Percentiles rank a stretch among this genome's conserved stretches.
Evolutionary conservation across 2,888 invertebrate genomes (phyloP).

Genomic region (Amblyteles armatorius): DNA sequence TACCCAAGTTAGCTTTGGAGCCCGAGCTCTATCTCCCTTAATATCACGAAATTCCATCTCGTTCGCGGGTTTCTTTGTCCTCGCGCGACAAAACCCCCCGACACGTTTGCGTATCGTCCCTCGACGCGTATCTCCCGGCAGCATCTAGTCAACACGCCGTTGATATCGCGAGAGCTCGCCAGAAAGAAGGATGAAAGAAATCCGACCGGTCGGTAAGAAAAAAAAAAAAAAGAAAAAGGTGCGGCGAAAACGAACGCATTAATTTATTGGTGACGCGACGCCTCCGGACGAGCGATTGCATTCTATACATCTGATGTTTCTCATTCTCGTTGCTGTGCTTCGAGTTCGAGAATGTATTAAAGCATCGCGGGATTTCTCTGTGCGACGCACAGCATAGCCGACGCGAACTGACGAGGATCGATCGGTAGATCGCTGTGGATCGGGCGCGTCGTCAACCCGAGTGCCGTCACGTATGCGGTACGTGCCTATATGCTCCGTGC

Average conservation of each 20-base stretch:
- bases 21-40: neutral
- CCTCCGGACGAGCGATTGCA: conserved; percentile 51
- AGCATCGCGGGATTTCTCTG: conserved; percentile 16
- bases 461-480: conserved; percentile 71
- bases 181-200: conserved; percentile 43
- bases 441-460: conserved; percentile 63
- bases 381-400: neutral
- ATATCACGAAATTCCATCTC: conserved; percentile 44
- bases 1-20: neutral
- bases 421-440: conserved; percentile 58
- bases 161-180: conserved; percentile 30
- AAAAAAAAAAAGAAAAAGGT: conserved; percentile 51
- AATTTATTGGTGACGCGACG: conserved; percentile 69
- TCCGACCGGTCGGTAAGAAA: conserved; percentile 13
- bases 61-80: conserved; percentile 19
- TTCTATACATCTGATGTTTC: conserved; percentile 51
- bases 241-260: conserved; percentile 60
- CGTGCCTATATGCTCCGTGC: conserved; percentile 64
- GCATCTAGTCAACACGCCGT: conserved; percentile 37
- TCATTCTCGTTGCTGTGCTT: conserved; percentile 17
- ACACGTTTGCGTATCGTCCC: conserved; percentile 20
- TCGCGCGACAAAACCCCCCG: conserved; percentile 12
- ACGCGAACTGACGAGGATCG: conserved; percentile 50
- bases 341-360: conserved; percentile 26
- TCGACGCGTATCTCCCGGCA: conserved; percentile 3